phyloP scores from a whole-genome alignment of 2,113 vertebrate species.

The Spheniscus mendiculus region DNA sequence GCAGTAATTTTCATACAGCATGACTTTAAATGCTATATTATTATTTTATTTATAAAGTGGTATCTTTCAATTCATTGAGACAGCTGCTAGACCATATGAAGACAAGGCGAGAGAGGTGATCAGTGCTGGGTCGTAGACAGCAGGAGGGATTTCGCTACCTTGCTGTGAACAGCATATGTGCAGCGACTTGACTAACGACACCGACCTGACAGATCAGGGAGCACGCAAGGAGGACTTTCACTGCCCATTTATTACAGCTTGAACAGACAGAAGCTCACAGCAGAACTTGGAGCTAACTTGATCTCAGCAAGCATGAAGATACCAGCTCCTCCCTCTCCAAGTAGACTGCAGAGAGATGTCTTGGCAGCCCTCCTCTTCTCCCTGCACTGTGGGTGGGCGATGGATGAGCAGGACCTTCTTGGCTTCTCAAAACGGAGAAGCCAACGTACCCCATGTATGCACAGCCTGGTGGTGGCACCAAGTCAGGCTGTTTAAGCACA shows the following conservation, averaged over 20 bases:
- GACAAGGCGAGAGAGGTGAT: rapidly evolving
- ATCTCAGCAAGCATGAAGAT: background rate
- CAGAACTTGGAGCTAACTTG: background rate
- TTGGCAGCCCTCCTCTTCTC: background rate
- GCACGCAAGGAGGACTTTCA: background rate
- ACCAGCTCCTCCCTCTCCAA: background rate
- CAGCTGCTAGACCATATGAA: background rate
- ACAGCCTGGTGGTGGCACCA: rapidly evolving
- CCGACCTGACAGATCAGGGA: background rate
- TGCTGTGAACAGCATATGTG: rapidly evolving
- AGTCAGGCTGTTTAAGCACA: background rate
- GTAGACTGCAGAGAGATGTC: background rate
- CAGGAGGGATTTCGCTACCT: background rate
- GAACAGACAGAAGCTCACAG: background rate
- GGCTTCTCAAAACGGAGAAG: background rate
- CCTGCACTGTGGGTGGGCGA: rapidly evolving
- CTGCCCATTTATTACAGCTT: background rate
- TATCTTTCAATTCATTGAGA: background rate
- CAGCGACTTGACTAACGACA: rapidly evolving
- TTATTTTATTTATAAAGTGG: background rate
- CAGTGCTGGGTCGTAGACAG: background rate
- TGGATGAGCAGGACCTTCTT: background rate
- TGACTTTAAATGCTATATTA: background rate
- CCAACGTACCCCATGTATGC: rapidly evolving
- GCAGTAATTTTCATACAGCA: background rate